Base-by-base conservation (phyloP, 2,888 invertebrate species). In the Amblyjoppa fuscipennis region DNA sequence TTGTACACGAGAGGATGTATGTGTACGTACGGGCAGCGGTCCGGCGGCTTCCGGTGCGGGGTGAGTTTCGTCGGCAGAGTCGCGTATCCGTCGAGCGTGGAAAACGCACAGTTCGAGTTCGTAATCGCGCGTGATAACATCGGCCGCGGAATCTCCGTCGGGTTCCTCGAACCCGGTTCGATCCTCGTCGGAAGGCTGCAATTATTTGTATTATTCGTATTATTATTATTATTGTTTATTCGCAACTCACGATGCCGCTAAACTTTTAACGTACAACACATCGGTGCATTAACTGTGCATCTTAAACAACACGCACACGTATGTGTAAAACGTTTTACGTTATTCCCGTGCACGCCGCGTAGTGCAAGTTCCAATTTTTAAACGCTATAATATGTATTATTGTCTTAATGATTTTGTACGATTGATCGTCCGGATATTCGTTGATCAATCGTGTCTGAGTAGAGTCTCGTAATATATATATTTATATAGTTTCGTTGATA, bases 51-150 rank as follows among this genome's bases (percentile, higher is more conserved):
- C 25, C n/a, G 25, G 64, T n/a, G 31, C 34, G 64, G 16, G 34
- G 13, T 13, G 64, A 64, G 34, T 16, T n/a, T 64, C 64, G 64
- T 16, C 34, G 16, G 6, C 7, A 64, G 16, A 64, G 34, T 34
- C 34, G 28, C 31, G 34, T 31, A 34, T 13, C 13, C n/a, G 64
- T 34, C 59, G 28, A 25, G 28, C 25, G 25, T 28, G 59, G 59
- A 59, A 59, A 59, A 59, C 45, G 3, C 11, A 28, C 73, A 85
- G 85, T 85, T 78, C 28, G 76, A 80, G 83, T 80, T 61, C 71
- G 34, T 76, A 80, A 59, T 80, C 69, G 71, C 73, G 85, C 76
- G 85, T 49, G 83, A 68, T 77, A 85, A 61, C 80, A 80, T 80
- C 85, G 69, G 71, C 53, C 83, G 85, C 68, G 75, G 20, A 66